Base-by-base conservation (phyloP, 2,888 invertebrate genomes). In the Aradus depressus region DNA sequence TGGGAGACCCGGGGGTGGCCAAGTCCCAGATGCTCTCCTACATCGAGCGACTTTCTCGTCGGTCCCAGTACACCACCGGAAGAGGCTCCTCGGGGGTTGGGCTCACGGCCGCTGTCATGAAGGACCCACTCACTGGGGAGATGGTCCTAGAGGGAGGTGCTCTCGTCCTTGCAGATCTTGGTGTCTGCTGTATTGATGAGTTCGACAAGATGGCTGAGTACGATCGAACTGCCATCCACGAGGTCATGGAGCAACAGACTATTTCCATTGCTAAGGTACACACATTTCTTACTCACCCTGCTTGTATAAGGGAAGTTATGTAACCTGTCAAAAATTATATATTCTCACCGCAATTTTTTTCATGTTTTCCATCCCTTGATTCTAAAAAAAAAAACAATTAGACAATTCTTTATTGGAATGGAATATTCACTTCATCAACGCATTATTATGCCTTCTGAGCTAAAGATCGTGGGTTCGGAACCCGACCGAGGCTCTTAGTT, bases 1-100 rank as follows among this genome's bases (percentile, higher is more conserved):
- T 99, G 97, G 98, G 98, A 35, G 98, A 99, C 75, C 98, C 98
- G 21, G 98, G 98, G 63, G 98, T 99, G 51, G 98, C 98, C 50
- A 99, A 99, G 72, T 95, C 95, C 0, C 98, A 99, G 71, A 72
- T 99, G 52, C 75, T 99, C 43, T 81, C 84, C 51, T 98, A 93
- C 71, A 93, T 99, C 54, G 88, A 90, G 66, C 80, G 98, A 31
- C 73, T 98, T 52, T 90, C 96, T 3, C 80, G 90, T 2, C 80
- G 97, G 65, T 88, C 84, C 70, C 71, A 71, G 70, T 71, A 60
- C 42, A 61, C 62, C 8, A 61, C 62, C n/a, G 61, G 61, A 4
- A 75, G 96, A 22, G 97, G 97, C 52, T 93, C 93, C 2, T 93
- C 93, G 0, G 96, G 96, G 2, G 98, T 98, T n/a, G 98, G 98